Conservation (phyloP, 2,888 invertebrate species). For the Acheta domesticus region DNA sequence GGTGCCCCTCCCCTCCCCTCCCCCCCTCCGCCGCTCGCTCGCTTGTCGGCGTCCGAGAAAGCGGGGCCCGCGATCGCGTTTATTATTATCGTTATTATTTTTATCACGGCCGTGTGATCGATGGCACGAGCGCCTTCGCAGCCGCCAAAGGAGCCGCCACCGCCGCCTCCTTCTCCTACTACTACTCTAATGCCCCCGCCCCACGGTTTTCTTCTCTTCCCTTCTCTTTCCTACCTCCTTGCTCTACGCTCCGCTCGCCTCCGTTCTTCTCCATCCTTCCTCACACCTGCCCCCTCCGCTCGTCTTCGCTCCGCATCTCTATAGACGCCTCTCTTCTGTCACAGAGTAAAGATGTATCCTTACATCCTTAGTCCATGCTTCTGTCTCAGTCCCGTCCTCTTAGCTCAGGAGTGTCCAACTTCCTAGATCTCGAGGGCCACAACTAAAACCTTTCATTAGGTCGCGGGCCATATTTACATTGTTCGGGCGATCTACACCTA, state of each 20-base stretch:
- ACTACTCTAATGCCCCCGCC: background rate
- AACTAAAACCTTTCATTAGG: too few species aligned
- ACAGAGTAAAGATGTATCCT: too few species aligned
- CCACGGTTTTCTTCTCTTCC: background rate
- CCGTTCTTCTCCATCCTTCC: background rate
- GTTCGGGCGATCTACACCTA: too few species aligned
- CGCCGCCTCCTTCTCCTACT: rapidly evolving
- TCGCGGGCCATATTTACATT: too few species aligned
- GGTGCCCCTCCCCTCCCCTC: background rate
- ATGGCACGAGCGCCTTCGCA: conserved; percentile 11
- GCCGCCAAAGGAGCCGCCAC: background rate
- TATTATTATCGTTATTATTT: conserved; percentile 3
- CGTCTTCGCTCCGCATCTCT: too few species aligned
- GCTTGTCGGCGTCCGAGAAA: too few species aligned
- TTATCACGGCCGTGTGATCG: background rate
- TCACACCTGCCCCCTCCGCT: background rate
- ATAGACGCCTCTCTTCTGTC: too few species aligned
- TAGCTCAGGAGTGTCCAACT: too few species aligned
- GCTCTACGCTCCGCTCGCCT: too few species aligned
- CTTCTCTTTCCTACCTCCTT: background rate
- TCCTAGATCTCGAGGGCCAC: too few species aligned
- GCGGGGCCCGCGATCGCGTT: background rate
- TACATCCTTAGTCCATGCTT: too few species aligned
- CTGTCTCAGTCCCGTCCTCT: background rate
- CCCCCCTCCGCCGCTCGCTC: background rate